Percentiles rank a stretch among this genome's conserved stretches.
Evolutionary conservation across 2,888 invertebrate genomes (phyloP).

Genomic region (Philereme vetulata): DNA sequence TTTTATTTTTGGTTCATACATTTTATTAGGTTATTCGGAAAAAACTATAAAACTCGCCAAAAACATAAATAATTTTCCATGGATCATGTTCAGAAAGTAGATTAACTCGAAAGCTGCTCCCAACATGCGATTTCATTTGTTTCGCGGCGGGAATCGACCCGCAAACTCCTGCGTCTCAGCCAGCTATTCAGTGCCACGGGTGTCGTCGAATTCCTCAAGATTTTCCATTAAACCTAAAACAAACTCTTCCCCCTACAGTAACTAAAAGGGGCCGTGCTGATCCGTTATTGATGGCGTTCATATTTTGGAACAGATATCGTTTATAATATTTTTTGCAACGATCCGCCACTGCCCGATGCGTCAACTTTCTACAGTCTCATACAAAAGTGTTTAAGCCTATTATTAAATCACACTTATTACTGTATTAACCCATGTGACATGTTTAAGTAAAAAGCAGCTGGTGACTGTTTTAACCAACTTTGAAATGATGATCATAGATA

Average conservation of each 20-base stretch:
- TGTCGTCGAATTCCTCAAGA: constrained; percentile 1
- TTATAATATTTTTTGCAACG: constrained; percentile 71
- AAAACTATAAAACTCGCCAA: too few species aligned
- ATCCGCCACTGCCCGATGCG: constrained; percentile 43
- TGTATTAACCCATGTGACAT: not conserved
- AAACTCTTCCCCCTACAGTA: constrained; percentile 28
- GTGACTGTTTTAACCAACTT: too few species aligned
- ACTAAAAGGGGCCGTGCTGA: constrained; percentile 44
- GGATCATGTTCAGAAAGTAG: too few species aligned
- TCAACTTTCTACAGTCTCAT: constrained; percentile 47
- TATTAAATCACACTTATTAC: not conserved
- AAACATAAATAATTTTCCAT: too few species aligned
- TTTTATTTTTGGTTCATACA: not conserved
- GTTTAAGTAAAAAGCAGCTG: too few species aligned
- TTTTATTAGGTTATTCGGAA: too few species aligned
- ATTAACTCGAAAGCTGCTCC: too few species aligned
- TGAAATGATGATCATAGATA: too few species aligned
- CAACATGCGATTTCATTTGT: too few species aligned
- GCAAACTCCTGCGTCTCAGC: too few species aligned
- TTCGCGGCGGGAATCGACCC: too few species aligned
- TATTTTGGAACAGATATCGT: constrained; percentile 64
- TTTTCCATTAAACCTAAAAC: constrained; percentile 27
- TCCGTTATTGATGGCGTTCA: constrained; percentile 68
- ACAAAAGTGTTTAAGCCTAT: constrained; percentile 30
- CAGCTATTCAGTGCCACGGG: too few species aligned